phyloP scores from a whole-genome alignment of 2,113 vertebrate genomes.

The Tetrax tetrax region DNA sequence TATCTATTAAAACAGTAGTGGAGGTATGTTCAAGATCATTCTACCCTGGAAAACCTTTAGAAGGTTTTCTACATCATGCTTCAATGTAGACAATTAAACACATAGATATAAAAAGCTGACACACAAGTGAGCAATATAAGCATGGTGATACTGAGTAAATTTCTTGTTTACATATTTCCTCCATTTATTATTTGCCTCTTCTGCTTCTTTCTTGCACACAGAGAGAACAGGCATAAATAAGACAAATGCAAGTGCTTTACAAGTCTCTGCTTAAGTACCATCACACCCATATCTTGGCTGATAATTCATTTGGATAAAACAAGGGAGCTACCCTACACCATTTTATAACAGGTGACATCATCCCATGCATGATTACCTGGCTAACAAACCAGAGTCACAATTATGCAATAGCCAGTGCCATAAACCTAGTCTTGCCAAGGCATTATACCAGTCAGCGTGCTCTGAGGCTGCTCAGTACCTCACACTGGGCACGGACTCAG shows the following conservation, averaged over 20 bases:
- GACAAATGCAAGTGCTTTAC: background rate
- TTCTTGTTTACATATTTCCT: background rate
- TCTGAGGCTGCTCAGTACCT: background rate
- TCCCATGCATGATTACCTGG: background rate
- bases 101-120: background rate
- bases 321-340: background rate
- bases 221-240: background rate
- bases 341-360: background rate
- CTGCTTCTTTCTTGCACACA: background rate
- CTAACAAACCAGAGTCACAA: background rate
- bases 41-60: background rate
- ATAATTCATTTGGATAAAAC: background rate
- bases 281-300: background rate
- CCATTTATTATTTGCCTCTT: background rate
- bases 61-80: background rate
- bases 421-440: background rate
- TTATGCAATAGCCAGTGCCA: background rate
- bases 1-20: background rate
- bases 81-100: background rate
- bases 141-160: background rate
- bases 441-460: accelerated
- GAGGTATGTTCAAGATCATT: background rate
- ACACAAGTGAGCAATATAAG: background rate
- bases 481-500: background rate
- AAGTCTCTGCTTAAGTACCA: background rate